These are phyloP conservation scores for Achlya flavicornis DNA, from an alignment of 2,888 invertebrate genomes.

Conservation along the genomic window DNA sequence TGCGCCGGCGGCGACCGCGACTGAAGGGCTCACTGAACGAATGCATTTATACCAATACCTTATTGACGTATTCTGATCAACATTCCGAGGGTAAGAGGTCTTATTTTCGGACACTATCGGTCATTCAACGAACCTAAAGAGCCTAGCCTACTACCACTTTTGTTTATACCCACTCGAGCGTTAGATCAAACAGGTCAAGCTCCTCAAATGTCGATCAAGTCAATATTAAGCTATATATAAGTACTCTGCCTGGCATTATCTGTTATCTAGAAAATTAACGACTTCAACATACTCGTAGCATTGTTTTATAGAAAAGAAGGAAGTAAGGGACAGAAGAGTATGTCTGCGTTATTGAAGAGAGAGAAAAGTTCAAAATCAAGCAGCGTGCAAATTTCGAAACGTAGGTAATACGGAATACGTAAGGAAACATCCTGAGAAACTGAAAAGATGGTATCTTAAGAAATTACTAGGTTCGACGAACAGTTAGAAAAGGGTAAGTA, in stretches of 20 bases:
- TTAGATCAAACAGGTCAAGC: constrained; percentile 55
- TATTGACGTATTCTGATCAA: constrained; percentile 45
- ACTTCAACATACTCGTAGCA: background rate
- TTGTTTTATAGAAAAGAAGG: too few relatives aligned
- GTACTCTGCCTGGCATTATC: background rate
- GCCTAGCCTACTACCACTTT: background rate
- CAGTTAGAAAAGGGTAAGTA: too few relatives aligned
- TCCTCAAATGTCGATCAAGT: constrained; percentile 67
- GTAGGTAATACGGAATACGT: too few relatives aligned
- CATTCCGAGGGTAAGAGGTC: constrained; percentile 64
- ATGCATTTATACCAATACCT: too few relatives aligned
- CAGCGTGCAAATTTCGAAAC: too few relatives aligned
- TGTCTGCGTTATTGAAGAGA: too few relatives aligned
- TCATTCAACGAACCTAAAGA: constrained; percentile 44
- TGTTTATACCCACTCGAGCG: background rate
- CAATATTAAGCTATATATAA: constrained; percentile 44
- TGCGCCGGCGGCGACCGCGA: constrained; percentile 55
- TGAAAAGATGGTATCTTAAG: too few relatives aligned
- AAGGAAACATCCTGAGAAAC: too few relatives aligned
- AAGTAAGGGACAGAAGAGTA: too few relatives aligned
- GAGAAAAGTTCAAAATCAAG: too few relatives aligned
- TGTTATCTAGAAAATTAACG: constrained; percentile 40
- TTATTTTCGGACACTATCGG: constrained; percentile 66
- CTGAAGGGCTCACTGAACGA: constrained; percentile 29
- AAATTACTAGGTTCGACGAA: too few relatives aligned